These are phyloP conservation scores for Puma concolor DNA, from an alignment of 2,113 vertebrate genomes.

Conservation along the genomic window DNA sequence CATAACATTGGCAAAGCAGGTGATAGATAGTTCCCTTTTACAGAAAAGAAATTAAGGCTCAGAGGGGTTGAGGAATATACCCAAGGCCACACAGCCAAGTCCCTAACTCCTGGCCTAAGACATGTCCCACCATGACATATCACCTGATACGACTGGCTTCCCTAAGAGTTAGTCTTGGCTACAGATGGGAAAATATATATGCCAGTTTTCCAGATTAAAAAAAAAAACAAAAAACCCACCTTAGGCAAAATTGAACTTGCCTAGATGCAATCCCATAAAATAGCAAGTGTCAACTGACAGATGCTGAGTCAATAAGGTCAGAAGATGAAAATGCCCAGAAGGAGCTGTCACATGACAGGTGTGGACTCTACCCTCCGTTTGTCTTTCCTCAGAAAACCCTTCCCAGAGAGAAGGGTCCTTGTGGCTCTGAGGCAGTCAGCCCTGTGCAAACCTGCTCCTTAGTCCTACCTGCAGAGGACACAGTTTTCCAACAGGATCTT, in stretches of 20 bases:
- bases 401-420: neutral
- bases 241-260: neutral
- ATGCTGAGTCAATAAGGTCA: neutral
- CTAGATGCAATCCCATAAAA: neutral
- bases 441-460: neutral
- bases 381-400: neutral
- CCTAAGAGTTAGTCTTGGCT: neutral
- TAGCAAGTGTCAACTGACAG: neutral
- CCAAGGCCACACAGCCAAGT: neutral
- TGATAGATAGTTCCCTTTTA: neutral
- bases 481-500: neutral
- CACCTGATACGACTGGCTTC: neutral
- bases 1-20: neutral
- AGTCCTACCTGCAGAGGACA: neutral
- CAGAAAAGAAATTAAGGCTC: neutral
- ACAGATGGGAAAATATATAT: neutral
- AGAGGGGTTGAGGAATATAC: neutral
- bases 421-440: fast-evolving
- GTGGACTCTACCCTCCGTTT: neutral
- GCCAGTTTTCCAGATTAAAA: neutral
- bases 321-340: neutral
- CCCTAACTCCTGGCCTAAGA: neutral
- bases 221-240: neutral
- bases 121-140: no score
- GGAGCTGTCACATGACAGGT: neutral